Conservation (phyloP, 2,888 invertebrate genomes). For the Atethmia centrago region DNA sequence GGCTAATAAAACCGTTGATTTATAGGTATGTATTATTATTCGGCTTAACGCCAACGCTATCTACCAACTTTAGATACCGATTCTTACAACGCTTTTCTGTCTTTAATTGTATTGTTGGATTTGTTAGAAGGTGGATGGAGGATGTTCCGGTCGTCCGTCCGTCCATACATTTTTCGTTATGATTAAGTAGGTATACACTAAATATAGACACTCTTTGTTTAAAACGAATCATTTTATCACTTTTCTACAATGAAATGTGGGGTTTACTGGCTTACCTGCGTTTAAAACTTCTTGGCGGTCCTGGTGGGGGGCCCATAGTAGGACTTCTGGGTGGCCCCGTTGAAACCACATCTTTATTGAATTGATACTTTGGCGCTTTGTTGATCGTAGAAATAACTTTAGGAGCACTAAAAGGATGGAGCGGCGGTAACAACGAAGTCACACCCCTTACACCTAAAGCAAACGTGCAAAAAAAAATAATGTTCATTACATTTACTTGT, state of each 20-base stretch:
- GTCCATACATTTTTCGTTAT: too few relatives aligned
- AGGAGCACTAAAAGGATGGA: slow-evolving; percentile 63
- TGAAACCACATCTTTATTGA: slow-evolving; percentile 70
- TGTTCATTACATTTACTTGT: neutral
- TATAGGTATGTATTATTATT: neutral
- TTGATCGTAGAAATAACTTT: slow-evolving; percentile 67
- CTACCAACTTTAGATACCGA: neutral
- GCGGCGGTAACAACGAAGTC: slow-evolving; percentile 69
- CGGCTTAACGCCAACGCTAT: neutral
- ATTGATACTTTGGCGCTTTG: slow-evolving; percentile 82
- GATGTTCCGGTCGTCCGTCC: too few relatives aligned
- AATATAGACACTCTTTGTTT: too few relatives aligned
- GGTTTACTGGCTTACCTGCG: slow-evolving; percentile 75
- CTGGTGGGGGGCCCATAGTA: slow-evolving; percentile 84
- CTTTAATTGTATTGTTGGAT: neutral
- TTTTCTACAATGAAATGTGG: too few relatives aligned
- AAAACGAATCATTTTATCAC: too few relatives aligned
- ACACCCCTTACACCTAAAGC: slow-evolving; percentile 80
- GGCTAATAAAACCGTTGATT: neutral
- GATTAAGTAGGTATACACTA: too few relatives aligned
- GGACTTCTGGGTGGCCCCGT: slow-evolving; percentile 66
- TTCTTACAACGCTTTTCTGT: neutral
- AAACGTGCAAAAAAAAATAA: neutral
- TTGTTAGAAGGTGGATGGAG: neutral
- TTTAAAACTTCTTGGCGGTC: slow-evolving; percentile 77